A percentile compares a stretch with the other conserved stretches of the same genome.
Evolutionary conservation across 37 sponge, comb jelly and placozoan species (phyloP).

Genomic region (Chondrilla cf. caribensis): DNA sequence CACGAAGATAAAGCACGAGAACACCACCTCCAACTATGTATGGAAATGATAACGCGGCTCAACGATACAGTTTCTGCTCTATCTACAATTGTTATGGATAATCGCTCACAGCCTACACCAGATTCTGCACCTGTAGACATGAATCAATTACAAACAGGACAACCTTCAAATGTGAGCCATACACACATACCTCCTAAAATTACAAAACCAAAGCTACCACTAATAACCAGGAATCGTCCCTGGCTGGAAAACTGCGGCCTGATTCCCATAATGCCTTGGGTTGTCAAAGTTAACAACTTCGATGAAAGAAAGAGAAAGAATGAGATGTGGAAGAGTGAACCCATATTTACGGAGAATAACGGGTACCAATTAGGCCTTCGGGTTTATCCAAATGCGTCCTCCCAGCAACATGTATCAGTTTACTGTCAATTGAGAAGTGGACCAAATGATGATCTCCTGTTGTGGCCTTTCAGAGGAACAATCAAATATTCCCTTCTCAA

Average conservation of each 20-base stretch:
- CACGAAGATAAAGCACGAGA: too few species aligned
- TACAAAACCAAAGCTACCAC: too few species aligned
- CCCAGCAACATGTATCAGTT: not conserved
- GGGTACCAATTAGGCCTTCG: not conserved
- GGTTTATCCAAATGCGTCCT: not conserved
- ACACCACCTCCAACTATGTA: too few species aligned
- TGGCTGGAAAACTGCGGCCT: not conserved
- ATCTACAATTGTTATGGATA: too few species aligned
- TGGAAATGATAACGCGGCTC: too few species aligned
- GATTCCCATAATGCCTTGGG: not conserved
- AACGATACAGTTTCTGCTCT: too few species aligned
- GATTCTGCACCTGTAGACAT: too few species aligned
- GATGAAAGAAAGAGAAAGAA: not conserved
- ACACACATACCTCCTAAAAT: too few species aligned
- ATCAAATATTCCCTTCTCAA: not conserved
- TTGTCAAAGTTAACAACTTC: not conserved
- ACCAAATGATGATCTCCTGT: not conserved
- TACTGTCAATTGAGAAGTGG: not conserved
- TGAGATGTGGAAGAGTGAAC: not conserved
- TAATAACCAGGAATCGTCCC: not conserved
- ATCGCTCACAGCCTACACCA: too few species aligned
- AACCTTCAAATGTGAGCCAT: too few species aligned
- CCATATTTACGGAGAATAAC: not conserved
- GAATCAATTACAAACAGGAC: too few species aligned
- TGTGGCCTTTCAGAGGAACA: not conserved